Evolutionary conservation across 1,140 invertebrate genomes (phyloP).

Genomic region (Bathynomus jamesi): DNA sequence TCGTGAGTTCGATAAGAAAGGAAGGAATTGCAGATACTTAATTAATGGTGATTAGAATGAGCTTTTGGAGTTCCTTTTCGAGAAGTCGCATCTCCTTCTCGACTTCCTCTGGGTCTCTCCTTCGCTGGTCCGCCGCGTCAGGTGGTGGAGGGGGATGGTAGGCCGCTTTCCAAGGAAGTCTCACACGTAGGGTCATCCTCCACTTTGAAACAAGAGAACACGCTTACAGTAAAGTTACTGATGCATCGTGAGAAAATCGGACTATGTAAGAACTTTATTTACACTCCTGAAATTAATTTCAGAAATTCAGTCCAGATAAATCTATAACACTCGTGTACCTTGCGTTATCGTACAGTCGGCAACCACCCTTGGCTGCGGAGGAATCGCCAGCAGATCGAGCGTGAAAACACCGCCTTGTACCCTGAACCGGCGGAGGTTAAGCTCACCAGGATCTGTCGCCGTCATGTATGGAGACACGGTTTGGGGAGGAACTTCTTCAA

Average conservation of each 20-base stretch:
- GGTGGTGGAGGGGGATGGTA: slow-evolving; percentile 60
- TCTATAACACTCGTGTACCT: slow-evolving; percentile 21
- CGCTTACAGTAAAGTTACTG: neutral
- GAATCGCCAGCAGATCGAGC: slow-evolving; percentile 56
- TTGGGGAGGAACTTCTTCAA: neutral
- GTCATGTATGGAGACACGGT: slow-evolving; percentile 12
- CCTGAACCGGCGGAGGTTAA: slow-evolving; percentile 58
- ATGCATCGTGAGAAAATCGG: neutral
- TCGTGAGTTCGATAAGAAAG: no score
- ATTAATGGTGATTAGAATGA: slow-evolving; percentile 61
- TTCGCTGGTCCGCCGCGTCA: slow-evolving; percentile 52
- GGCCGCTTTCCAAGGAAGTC: slow-evolving; percentile 57
- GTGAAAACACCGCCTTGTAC: slow-evolving; percentile 58
- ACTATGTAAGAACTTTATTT: no score
- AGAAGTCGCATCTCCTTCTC: slow-evolving; percentile 66
- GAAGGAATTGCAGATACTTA: no score
- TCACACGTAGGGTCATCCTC: slow-evolving; percentile 54
- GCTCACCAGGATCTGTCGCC: slow-evolving; percentile 42
- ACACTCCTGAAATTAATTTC: no score
- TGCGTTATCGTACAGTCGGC: slow-evolving; percentile 33
- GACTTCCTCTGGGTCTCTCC: slow-evolving; percentile 63
- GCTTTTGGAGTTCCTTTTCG: slow-evolving; percentile 62
- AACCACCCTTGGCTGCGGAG: slow-evolving; percentile 52
- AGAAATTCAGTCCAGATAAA: no score
- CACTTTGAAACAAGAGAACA: slow-evolving; percentile 49